Base-by-base conservation (phyloP, 2,888 invertebrate genomes). In the Metacarcinus magister region DNA sequence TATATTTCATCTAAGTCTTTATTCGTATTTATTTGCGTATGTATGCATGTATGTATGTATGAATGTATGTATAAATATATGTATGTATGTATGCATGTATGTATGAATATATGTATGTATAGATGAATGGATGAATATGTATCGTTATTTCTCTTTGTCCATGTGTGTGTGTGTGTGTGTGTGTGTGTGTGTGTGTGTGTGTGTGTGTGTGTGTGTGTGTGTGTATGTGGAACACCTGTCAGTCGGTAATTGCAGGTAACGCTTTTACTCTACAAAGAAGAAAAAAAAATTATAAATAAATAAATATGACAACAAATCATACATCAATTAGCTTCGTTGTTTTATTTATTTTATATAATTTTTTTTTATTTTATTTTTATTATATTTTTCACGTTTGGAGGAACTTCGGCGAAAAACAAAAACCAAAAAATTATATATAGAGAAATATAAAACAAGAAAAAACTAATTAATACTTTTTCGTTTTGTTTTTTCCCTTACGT, bases 161-260 rank as follows among this genome's bases (percentile, higher is more conserved):
- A 10, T 93, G 39, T 93, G 32, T 93, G 48, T 67, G 13, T 67
- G 54, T 93, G 60, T 93, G 54, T 93, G 28, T 93, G 54, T 93
- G 54, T 93, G 54, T 93, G 28, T 93, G 54, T 60, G 46, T 93
- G 46, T 93, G 8, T 93, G 60, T 93, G 60, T 93, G 60, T 93
- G 60, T 93, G 60, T 93, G 60, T 93, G 60, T 93, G 60, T 93
- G 60, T 93, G 60, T 93, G 60, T 93, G 60, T 93, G 54, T 93
- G 60, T 93, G 60, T 93, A 32, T 93, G 60, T 93, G 60, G 28
- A 82, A 13, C 82, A 5, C 28, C 46, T 54, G 54, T 54, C 54
- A 54, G 54, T 67, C 67, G 0, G 67, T 67, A 67, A 67, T 67
- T 67, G 67, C 67, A n/a, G n/a, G 67, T 67, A n/a, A 67, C 67